A percentile compares a stretch with the other conserved stretches of the same genome.
Evolutionary conservation across 92 coral and sea anemone genomes (phyloP).

Genomic region (Micromussa lordhowensis): DNA sequence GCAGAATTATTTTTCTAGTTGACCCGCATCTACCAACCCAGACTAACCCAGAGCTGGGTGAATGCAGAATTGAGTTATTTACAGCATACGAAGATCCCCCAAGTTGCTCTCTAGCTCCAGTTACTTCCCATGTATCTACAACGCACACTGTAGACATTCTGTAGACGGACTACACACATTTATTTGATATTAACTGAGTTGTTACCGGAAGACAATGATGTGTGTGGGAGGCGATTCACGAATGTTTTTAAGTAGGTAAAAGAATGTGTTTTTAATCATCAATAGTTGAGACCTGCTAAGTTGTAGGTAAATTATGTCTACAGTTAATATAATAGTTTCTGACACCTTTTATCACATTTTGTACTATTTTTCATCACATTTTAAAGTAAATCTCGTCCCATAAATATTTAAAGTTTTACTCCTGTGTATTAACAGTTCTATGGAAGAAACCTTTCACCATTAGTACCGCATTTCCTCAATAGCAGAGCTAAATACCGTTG

Average conservation of each 20-base stretch:
- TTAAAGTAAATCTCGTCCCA: not conserved
- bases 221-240: not conserved
- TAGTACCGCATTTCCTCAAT: too few relatives aligned
- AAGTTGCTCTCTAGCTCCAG: not conserved
- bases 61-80: not conserved
- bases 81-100: not conserved
- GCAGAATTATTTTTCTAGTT: too few relatives aligned
- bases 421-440: not conserved
- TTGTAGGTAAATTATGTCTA: not conserved
- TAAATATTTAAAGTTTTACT: not conserved
- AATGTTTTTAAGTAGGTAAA: not conserved
- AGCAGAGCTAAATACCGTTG: too few relatives aligned
- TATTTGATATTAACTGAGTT: not conserved
- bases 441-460: not conserved
- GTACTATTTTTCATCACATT: not conserved
- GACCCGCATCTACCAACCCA: too few relatives aligned
- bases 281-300: not conserved
- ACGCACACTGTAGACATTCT: not conserved
- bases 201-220: not conserved
- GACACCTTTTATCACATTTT: not conserved
- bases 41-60: not conserved
- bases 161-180: not conserved
- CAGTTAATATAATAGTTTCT: not conserved
- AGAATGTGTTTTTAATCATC: not conserved
- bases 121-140: not conserved